phyloP scores from a whole-genome alignment of 2,888 invertebrate genomes.

The Xiphydria camelus region DNA sequence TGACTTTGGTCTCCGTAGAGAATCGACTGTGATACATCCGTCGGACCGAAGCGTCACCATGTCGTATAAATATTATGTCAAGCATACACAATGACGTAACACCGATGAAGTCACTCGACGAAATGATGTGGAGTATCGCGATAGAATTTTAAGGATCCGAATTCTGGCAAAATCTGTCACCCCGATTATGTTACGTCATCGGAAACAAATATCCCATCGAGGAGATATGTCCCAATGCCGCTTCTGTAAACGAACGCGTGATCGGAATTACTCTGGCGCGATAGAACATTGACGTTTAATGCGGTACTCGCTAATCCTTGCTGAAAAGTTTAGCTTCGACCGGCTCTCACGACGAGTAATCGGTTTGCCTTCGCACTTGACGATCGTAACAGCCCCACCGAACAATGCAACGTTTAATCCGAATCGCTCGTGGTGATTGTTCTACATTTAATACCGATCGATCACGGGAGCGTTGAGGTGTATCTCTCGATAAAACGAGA shows the following conservation, averaged over 20 bases:
- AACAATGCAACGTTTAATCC: conserved; percentile 12
- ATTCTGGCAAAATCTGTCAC: too few relatives aligned
- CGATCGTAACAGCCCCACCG: conserved; percentile 19
- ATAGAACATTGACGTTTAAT: background rate
- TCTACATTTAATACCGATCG: background rate
- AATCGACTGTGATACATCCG: too few relatives aligned
- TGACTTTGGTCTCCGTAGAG: too few relatives aligned
- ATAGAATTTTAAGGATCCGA: too few relatives aligned
- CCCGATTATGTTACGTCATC: too few relatives aligned
- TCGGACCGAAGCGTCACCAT: too few relatives aligned
- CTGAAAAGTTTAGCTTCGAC: conserved; percentile 29
- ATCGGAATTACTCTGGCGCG: too few relatives aligned
- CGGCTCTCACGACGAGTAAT: conserved; percentile 25
- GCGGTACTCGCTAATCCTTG: conserved; percentile 24
- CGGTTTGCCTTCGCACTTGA: conserved; percentile 18
- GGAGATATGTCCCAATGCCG: too few relatives aligned
- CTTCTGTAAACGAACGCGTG: too few relatives aligned
- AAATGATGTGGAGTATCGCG: conserved; percentile 5
- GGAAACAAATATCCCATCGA: too few relatives aligned
- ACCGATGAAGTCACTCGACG: conserved; percentile 6
- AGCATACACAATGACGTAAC: conserved; percentile 12
- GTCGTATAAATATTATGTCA: conserved; percentile 20
- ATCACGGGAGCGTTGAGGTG: background rate
- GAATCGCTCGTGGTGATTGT: conserved; percentile 1
- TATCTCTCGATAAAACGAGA: too few relatives aligned